phyloP scores from a whole-genome alignment of 2,888 invertebrate genomes.

The Liposcelis brunnea region DNA sequence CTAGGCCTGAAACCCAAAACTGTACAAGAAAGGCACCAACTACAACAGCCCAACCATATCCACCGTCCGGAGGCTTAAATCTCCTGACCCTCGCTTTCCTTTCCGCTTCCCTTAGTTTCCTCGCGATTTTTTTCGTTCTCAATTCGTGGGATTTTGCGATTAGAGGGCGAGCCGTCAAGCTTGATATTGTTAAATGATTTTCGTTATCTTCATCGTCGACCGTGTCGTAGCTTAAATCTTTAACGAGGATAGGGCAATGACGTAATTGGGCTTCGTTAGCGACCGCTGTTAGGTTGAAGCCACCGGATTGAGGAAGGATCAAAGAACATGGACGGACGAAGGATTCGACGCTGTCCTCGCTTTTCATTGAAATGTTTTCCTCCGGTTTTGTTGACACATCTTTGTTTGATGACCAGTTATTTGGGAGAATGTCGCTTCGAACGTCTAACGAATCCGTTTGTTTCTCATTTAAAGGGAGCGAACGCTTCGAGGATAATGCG shows the following conservation, averaged over 20 bases:
- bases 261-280: neutral
- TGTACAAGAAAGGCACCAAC: slow-evolving; percentile 65
- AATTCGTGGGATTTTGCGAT: slow-evolving; percentile 50
- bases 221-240: slow-evolving; percentile 21
- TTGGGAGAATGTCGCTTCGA: no score
- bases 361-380: neutral
- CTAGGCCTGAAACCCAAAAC: slow-evolving; percentile 68
- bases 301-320: slow-evolving; percentile 26
- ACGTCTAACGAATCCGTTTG: no score
- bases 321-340: slow-evolving; percentile 13
- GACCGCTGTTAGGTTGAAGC: slow-evolving; percentile 25
- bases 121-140: neutral
- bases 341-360: slow-evolving; percentile 6
- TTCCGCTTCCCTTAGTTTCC: slow-evolving; percentile 6
- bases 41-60: slow-evolving; percentile 57
- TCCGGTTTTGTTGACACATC: slow-evolving; percentile 14
- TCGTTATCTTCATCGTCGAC: slow-evolving; percentile 49
- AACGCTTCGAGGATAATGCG: slow-evolving; percentile 25
- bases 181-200: slow-evolving; percentile 51
- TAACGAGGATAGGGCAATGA: slow-evolving; percentile 5
- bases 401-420: slow-evolving; percentile 26
- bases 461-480: slow-evolving; percentile 25
- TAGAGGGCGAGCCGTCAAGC: slow-evolving; percentile 51
- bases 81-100: neutral
- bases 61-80: slow-evolving; percentile 42